phyloP scores from a whole-genome alignment of 2,888 invertebrate genomes.

The Falcaria lacertinaria region DNA sequence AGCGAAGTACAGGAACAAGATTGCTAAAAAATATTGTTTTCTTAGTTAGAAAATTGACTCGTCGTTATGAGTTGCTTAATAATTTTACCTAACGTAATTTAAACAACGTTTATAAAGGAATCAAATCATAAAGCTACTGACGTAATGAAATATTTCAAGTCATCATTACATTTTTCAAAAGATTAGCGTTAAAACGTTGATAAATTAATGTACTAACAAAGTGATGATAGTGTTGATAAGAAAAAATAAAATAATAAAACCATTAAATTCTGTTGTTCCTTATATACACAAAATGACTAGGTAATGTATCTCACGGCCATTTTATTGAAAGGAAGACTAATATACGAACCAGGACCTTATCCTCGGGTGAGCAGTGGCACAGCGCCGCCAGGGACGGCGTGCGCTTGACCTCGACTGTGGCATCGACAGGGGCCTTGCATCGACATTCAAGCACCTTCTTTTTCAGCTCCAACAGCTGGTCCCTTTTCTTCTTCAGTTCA shows the following conservation, averaged over 20 bases:
- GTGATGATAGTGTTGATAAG: not conserved
- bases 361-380: conserved; percentile 54
- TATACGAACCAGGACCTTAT: conserved; percentile 37
- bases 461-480: conserved; percentile 34
- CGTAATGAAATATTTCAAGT: not conserved
- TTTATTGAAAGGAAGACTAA: too few relatives aligned
- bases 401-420: conserved; percentile 49
- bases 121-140: not conserved
- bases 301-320: too few relatives aligned
- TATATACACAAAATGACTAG: too few relatives aligned
- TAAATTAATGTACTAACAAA: too few relatives aligned
- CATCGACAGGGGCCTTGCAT: conserved; percentile 58
- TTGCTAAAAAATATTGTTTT: conserved; percentile 33
- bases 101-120: not conserved
- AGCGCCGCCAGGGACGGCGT: conserved; percentile 62
- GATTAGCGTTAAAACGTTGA: too few relatives aligned
- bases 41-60: not conserved
- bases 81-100: not conserved
- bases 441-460: conserved; percentile 49
- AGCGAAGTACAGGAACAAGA: conserved; percentile 65
- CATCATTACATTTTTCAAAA: not conserved
- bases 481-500: conserved; percentile 41
- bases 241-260: too few relatives aligned
- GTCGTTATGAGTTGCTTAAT: not conserved
- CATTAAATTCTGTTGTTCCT: too few relatives aligned